Base-by-base conservation (phyloP, 2,888 invertebrate genomes). In the Macrophya annulata region DNA sequence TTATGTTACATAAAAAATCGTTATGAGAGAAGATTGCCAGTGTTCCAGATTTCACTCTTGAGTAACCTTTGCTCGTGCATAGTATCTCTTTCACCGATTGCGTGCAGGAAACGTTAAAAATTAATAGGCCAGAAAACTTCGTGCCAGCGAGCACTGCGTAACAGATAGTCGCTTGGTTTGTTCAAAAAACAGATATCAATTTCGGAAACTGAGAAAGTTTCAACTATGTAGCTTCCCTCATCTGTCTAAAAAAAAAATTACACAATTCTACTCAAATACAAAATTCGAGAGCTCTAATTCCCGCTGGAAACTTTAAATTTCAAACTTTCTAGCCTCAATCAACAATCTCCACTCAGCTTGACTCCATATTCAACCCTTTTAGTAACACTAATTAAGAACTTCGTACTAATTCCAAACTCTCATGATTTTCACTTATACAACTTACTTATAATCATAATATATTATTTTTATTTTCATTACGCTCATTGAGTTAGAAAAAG, bases 91-190 rank as follows among this genome's bases (percentile, higher is more conserved):
- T 74, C 45, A 10, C 72, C 40, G 45, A 74, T 74, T 74, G 72
- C 72, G 40, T 45, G n/a, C n/a, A 31, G 72, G 72, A n/a, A 74
- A 17, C n/a, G 43, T 45, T 74, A 9, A 74, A 10, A 74, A 74
- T 45, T 43, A 43, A 74, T 74, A 74, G 68, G 17, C 37, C 37
- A 68, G 31, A 68, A 74, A 25, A 74, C 21, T 21, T n/a, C 72
- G 45, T 74, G 25, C n/a, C 45, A 74, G n/a, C 21, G 45, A 74
- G 43, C 72, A 43, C 45, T 21, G 72, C 43, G 21, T 74, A 74
- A 25, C 43, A 9, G 43, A 43, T 4, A 15, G 10, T 37, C 17
- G 68, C 25, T 68, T 17, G 17, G 37, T 31, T 25, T 17, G 10
- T 15, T 37, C 68, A 17, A 17, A 37, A 37, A 37, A 31, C 68